Conservation (phyloP, 2,888 invertebrate species). For the Macrosiphum euphorbiae region DNA sequence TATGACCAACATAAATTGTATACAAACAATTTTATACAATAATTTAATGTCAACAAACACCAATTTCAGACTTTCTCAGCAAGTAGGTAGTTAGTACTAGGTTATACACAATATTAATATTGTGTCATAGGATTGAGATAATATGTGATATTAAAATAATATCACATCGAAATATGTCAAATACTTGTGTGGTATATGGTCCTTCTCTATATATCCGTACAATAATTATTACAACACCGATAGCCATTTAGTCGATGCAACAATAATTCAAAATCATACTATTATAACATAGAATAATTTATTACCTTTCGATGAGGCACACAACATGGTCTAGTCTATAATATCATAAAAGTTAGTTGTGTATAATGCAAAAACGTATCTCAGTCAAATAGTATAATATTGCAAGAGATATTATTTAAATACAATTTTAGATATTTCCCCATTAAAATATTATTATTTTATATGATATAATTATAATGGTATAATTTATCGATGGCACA, state of each 20-base stretch:
- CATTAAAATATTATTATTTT: background rate
- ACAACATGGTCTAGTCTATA: background rate
- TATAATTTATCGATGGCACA: background rate
- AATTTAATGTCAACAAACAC: background rate
- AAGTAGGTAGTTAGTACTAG: background rate
- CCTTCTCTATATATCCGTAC: background rate
- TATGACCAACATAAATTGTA: background rate
- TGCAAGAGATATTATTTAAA: background rate
- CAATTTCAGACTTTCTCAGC: background rate
- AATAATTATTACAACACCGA: background rate
- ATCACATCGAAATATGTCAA: background rate
- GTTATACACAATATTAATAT: background rate
- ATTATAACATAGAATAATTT: background rate
- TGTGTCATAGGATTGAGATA: background rate
- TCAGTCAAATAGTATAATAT: background rate
- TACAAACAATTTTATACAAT: background rate
- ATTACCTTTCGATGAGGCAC: background rate
- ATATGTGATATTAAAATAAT: background rate
- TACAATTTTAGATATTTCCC: background rate
- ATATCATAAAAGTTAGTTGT: background rate
- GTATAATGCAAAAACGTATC: background rate
- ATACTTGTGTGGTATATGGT: background rate
- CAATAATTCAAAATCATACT: background rate
- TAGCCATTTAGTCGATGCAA: background rate
- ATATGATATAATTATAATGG: too few relatives aligned